A percentile compares a stretch with the other conserved stretches of the same genome.
phyloP scores from a whole-genome alignment of 2,797 vertebrate genomes.

The Labeo calbasu region DNA sequence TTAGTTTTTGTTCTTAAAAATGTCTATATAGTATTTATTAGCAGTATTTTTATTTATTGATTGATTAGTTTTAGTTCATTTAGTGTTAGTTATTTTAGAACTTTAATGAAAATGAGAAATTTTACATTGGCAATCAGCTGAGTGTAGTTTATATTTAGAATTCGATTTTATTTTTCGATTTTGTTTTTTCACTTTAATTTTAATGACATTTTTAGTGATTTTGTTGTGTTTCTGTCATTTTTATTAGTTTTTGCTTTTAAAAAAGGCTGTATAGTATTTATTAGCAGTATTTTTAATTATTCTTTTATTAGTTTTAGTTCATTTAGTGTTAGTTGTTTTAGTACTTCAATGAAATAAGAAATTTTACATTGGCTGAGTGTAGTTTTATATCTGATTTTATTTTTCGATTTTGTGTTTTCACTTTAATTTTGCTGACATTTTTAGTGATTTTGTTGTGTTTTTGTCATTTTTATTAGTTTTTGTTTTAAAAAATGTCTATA shows the following conservation, averaged over 20 bases:
- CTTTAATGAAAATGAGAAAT: not conserved
- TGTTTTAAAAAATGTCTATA: not conserved
- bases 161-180: not conserved
- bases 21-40: not conserved
- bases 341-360: no score
- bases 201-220: not conserved
- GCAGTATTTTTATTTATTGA: not conserved
- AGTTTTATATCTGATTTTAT: no score
- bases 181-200: not conserved
- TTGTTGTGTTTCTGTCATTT: not conserved
- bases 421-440: no score
- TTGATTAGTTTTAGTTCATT: not conserved
- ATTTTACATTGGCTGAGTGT: no score
- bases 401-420: no score
- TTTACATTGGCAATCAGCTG: not conserved
- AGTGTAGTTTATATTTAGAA: not conserved
- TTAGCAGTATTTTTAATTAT: no score
- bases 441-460: no score
- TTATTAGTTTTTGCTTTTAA: not conserved
- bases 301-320: no score
- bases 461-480: no score
- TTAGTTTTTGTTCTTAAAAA: no score
- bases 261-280: not conserved
- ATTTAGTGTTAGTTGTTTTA: no score
- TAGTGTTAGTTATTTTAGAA: not conserved